A percentile compares a stretch with the other conserved stretches of the same genome.
These are phyloP conservation scores for Aplidium turbinatum DNA, from an alignment of 23 tunicate genomes.

Conservation along the genomic window DNA sequence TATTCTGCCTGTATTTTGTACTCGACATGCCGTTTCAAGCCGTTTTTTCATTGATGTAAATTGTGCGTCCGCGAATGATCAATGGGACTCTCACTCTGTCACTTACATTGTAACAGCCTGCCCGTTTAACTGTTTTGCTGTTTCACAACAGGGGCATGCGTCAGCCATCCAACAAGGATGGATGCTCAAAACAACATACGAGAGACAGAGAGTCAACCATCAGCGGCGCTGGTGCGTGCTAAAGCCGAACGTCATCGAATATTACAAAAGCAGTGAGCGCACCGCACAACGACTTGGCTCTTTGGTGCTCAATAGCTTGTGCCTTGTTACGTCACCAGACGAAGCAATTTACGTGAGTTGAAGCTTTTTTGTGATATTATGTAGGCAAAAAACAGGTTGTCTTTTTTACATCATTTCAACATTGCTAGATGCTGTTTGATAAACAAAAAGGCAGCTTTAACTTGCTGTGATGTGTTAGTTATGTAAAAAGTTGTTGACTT, in stretches of 20 bases:
- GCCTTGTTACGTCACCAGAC: constrained; percentile 81
- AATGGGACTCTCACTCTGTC: not conserved
- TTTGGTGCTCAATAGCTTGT: constrained; percentile 70
- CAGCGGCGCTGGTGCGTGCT: constrained; percentile 77
- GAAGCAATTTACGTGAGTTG: constrained; percentile 55
- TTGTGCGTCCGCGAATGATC: no score
- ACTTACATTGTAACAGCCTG: not conserved
- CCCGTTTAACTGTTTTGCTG: not conserved
- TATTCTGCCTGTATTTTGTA: not conserved
- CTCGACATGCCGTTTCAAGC: not conserved
- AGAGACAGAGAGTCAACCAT: constrained; percentile 44
- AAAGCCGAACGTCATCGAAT: constrained; percentile 77
- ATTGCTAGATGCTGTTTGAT: no score
- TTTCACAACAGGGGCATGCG: constrained; percentile 44
- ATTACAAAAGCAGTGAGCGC: constrained; percentile 57
- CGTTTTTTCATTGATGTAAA: no score
- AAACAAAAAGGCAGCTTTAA: no score
- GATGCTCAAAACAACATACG: constrained; percentile 50
- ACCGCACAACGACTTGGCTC: constrained; percentile 72
- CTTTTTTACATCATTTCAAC: no score
- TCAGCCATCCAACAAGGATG: constrained; percentile 81
- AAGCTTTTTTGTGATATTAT: not conserved
- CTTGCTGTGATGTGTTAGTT: no score
- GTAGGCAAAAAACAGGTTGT: not conserved
- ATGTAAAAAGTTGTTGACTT: no score